These are phyloP conservation scores for Phymanthus crucifer DNA, from an alignment of 92 coral and sea anemone species.

Conservation along the genomic window DNA sequence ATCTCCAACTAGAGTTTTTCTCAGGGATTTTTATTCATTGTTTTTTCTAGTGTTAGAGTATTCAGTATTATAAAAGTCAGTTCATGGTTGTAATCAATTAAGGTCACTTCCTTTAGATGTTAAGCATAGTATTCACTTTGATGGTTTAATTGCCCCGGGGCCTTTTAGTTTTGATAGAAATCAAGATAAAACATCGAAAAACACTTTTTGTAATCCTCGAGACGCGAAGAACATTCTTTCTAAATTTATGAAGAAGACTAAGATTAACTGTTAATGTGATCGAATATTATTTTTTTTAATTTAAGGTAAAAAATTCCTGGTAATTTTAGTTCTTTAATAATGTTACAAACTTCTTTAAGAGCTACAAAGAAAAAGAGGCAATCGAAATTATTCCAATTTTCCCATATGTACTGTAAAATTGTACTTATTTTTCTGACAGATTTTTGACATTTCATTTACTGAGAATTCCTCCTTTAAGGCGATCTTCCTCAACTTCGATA, in stretches of 20 bases:
- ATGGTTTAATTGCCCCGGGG: conserved; percentile 36
- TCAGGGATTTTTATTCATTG: not conserved
- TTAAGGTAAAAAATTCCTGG: not conserved
- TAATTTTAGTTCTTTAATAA: not conserved
- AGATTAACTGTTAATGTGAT: not conserved
- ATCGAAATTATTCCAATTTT: not conserved
- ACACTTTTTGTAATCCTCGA: conserved; percentile 31
- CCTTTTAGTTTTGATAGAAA: conserved; percentile 32
- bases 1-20: not conserved
- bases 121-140: conserved; percentile 15
- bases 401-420: not conserved
- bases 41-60: not conserved
- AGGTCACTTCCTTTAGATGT: conserved; percentile 17
- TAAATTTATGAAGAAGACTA: not conserved
- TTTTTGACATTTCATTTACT: not conserved
- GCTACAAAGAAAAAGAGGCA: not conserved
- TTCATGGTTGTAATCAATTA: conserved; percentile 31
- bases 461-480: not conserved
- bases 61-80: not conserved
- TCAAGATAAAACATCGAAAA: conserved; percentile 26
- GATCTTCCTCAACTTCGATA: not conserved
- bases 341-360: not conserved
- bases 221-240: conserved; percentile 15
- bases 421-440: not conserved
- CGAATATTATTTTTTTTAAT: not conserved